Percentiles rank a stretch among this genome's conserved stretches.
phyloP scores from a whole-genome alignment of 2,888 invertebrate genomes.

The Polyommatus iphigenia region DNA sequence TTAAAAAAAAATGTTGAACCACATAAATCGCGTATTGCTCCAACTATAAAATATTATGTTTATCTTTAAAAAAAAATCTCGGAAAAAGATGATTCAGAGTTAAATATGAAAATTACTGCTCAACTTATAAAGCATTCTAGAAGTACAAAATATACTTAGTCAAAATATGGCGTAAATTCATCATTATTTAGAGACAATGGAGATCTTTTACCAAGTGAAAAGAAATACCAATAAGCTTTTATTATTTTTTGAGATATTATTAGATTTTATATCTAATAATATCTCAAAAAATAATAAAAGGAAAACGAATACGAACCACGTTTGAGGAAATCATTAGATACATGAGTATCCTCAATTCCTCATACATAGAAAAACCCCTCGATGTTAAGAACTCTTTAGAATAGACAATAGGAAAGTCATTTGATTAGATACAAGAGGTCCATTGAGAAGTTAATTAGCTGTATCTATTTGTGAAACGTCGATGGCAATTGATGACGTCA shows the following conservation, averaged over 20 bases:
- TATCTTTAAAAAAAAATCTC: no score
- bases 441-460: neutral
- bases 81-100: no score
- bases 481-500: neutral
- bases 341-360: neutral
- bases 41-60: no score
- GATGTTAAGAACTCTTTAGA: neutral
- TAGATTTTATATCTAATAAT: neutral
- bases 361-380: neutral
- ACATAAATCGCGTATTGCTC: no score
- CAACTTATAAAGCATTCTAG: no score
- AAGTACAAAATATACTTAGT: no score
- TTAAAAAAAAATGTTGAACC: no score
- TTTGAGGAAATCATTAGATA: neutral
- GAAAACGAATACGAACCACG: neutral
- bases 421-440: conserved; percentile 8
- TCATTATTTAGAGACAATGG: no score
- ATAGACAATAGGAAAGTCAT: neutral
- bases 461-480: neutral
- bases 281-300: conserved; percentile 1
- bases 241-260: no score
- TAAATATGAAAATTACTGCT: no score
- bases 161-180: no score
- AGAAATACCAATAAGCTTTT: neutral
- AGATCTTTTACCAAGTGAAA: neutral